These are phyloP conservation scores for Xiphophorus maculatus DNA, from an alignment of 2,113 vertebrate species.

Conservation along the genomic window DNA sequence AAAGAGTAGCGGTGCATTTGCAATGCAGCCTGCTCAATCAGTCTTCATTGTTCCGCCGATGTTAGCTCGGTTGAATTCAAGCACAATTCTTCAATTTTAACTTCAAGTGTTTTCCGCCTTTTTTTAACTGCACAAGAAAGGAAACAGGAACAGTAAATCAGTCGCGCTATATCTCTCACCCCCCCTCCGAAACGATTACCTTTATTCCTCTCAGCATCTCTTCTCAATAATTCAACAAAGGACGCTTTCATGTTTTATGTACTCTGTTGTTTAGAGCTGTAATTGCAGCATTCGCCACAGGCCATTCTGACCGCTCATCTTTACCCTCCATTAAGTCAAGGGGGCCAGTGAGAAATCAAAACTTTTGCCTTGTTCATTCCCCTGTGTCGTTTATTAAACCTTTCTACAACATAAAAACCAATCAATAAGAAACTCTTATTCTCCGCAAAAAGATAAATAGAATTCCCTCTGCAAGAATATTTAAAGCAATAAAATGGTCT, in stretches of 20 bases:
- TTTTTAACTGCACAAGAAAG: slow-evolving; percentile 28
- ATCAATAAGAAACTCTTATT: neutral
- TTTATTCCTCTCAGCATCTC: slow-evolving; percentile 21
- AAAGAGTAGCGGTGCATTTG: slow-evolving; percentile 33
- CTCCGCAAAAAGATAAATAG: slow-evolving; percentile 5
- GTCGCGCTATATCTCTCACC: neutral
- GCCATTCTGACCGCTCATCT: slow-evolving; percentile 16
- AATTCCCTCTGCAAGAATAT: neutral
- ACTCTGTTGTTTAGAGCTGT: slow-evolving; percentile 38
- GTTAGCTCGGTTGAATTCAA: slow-evolving; percentile 59
- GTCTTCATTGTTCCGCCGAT: slow-evolving; percentile 56
- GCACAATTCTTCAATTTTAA: slow-evolving; percentile 53
- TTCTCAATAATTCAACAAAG: slow-evolving; percentile 50
- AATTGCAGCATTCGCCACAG: slow-evolving; percentile 14
- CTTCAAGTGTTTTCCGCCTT: slow-evolving; percentile 59
- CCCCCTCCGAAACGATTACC: slow-evolving; percentile 40
- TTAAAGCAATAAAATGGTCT: neutral
- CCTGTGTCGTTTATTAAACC: slow-evolving; percentile 7
- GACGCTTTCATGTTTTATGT: slow-evolving; percentile 56
- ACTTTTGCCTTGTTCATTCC: neutral
- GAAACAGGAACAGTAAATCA: neutral
- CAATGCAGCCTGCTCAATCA: slow-evolving; percentile 31
- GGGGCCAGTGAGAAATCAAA: slow-evolving; percentile 25
- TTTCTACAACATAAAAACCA: neutral
- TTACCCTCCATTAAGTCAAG: slow-evolving; percentile 3